Base-by-base conservation (phyloP, 2,797 vertebrate genomes). In the Characodon lateralis region DNA sequence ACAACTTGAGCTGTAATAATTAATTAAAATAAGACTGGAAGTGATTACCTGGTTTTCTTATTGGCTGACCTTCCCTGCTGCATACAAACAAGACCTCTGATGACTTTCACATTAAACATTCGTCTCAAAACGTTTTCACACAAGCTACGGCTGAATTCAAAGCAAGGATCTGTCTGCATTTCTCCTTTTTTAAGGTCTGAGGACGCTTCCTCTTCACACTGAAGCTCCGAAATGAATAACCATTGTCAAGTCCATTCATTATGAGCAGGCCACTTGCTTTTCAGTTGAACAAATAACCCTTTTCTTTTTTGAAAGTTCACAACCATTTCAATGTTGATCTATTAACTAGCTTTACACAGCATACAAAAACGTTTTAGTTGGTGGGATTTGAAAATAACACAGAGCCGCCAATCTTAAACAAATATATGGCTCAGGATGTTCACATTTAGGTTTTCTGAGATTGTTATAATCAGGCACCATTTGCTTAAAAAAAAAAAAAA, bases 11-110 rank as follows among this genome's bases (percentile, higher is more conserved):
- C 92, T 89, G 73, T 88, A 24, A 61, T 77, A 94, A 94, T 95
- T 78, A 81, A 94, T 85, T 89, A 78, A 81, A 69, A 65, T 59
- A 80, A 78, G 73, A 83, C 77, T 84, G 61, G 73, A 84, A 77
- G 73, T 39, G 87, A 95, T 90, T 91, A 83, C 91, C 94, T 93
- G 95, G 96, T 95, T 95, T 94, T 95, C 91, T 94, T 39, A 81
- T 70, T 94, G 92, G 94, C 92, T 91, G 93, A 92, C 93, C 90
- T 93, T 93, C 92, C 93, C 94, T 94, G 94, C 90, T 92, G 93
- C 93, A 88, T 88, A 91, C 91, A 94, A 95, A 95, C 92, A 95
- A 90, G 93, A 86, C 68, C 26, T 26, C 78, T 85, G 41, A 1
- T 48, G 58, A 77, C 53, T 16, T 76, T 78, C 79, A 68, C 10